Conservation (phyloP, 1,140 invertebrate species). For the Drosophila arawakana region DNA sequence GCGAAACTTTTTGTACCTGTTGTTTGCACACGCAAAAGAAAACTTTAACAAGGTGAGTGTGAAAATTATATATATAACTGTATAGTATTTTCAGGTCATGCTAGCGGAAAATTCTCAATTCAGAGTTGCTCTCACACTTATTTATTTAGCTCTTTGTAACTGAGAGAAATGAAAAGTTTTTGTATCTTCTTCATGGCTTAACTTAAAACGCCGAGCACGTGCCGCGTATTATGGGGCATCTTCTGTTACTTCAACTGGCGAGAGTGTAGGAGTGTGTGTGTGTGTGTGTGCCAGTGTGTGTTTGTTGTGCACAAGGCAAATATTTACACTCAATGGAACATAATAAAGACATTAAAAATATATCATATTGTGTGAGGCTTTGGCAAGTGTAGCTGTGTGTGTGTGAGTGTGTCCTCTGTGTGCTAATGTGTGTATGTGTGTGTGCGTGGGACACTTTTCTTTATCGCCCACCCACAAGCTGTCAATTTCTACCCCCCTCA, state of each 20-base stretch:
- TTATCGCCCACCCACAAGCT: slow-evolving; percentile 29
- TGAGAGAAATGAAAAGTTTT: slow-evolving; percentile 42
- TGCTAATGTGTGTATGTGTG: not conserved
- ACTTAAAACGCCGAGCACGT: slow-evolving; percentile 69
- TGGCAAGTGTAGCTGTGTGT: slow-evolving; percentile 22
- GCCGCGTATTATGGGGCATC: slow-evolving; percentile 65
- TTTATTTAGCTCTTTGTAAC: not conserved
- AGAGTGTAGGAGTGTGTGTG: slow-evolving; percentile 13
- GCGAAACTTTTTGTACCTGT: slow-evolving; percentile 74
- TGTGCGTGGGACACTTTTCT: slow-evolving; percentile 15
- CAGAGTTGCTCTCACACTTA: not conserved
- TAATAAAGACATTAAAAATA: slow-evolving; percentile 83
- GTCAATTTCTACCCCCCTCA: slow-evolving; percentile 36
- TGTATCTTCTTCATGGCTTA: slow-evolving; percentile 33
- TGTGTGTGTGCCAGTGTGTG: slow-evolving; percentile 21
- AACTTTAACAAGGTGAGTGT: slow-evolving; percentile 56
- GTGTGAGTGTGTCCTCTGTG: not conserved
- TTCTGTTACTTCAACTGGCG: slow-evolving; percentile 11
- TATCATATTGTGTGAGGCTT: slow-evolving; percentile 67
- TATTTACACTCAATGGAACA: slow-evolving; percentile 82
- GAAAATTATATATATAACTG: not conserved
- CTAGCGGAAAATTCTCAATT: no score
- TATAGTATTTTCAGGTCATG: no score
- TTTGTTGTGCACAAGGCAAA: slow-evolving; percentile 57
- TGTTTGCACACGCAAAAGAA: slow-evolving; percentile 52